Conservation (phyloP, 2,113 vertebrate species). For the Limnothrissa miodon region DNA sequence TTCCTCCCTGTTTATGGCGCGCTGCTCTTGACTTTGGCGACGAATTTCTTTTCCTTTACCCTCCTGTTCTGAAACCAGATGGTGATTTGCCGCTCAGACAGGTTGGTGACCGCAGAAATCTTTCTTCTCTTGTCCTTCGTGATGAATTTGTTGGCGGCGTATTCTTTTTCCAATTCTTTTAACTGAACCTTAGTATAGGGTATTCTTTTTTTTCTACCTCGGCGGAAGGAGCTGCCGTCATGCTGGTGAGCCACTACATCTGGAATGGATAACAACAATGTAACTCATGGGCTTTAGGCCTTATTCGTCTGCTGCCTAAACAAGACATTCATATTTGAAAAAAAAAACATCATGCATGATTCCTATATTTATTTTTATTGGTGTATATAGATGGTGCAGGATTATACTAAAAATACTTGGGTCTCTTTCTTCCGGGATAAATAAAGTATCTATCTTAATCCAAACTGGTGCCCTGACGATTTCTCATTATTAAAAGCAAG, state of each 20-base stretch:
- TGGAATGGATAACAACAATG: conserved; percentile 54
- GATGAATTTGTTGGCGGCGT: conserved; percentile 90
- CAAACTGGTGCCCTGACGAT: not conserved
- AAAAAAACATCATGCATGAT: not conserved
- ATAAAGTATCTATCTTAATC: too few species aligned
- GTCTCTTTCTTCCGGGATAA: too few species aligned
- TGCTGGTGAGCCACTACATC: conserved; percentile 82
- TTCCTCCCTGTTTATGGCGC: conserved; percentile 62
- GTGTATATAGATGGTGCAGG: not conserved
- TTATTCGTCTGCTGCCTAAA: not conserved
- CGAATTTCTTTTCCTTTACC: conserved; percentile 94
- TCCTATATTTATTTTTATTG: not conserved
- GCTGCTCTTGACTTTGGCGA: conserved; percentile 84
- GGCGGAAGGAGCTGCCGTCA: conserved; percentile 86
- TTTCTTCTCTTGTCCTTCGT: conserved; percentile 95
- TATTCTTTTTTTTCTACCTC: conserved; percentile 90
- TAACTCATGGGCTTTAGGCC: conserved; percentile 9
- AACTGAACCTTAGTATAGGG: conserved; percentile 92
- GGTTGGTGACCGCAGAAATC: conserved; percentile 85
- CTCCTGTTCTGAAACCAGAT: conserved; percentile 97
- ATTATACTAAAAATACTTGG: not conserved
- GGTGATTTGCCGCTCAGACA: conserved; percentile 92
- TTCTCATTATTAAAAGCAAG: not conserved
- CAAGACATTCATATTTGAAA: not conserved
- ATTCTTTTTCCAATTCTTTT: conserved; percentile 92